A percentile compares a stretch with the other conserved stretches of the same genome.
These are phyloP conservation scores for Sisyra terminalis DNA, from an alignment of 2,888 invertebrate species.

Conservation along the genomic window DNA sequence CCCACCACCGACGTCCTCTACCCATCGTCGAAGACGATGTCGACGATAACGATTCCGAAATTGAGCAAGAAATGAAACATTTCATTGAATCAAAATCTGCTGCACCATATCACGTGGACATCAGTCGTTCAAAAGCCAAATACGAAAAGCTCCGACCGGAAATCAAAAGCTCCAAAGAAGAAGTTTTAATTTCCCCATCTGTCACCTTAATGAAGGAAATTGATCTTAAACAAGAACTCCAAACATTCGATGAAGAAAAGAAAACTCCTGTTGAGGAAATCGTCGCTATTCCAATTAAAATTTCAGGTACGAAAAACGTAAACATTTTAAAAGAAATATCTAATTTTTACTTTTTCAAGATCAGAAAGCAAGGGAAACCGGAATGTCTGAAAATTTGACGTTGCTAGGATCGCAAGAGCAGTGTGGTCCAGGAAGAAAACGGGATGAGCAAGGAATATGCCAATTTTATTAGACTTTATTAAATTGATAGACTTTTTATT, in stretches of 20 bases:
- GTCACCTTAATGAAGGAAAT: slow-evolving; percentile 3
- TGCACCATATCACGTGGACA: slow-evolving; percentile 49
- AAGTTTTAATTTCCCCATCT: slow-evolving; percentile 18
- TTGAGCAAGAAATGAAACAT: slow-evolving; percentile 25
- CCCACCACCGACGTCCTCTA: slow-evolving; percentile 11
- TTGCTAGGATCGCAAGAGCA: slow-evolving; percentile 49
- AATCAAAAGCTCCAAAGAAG: slow-evolving; percentile 14
- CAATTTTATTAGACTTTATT: slow-evolving; percentile 17
- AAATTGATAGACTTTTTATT: no score
- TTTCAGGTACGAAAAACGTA: no score
- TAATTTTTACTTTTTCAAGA: no score
- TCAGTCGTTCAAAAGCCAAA: slow-evolving; percentile 22
- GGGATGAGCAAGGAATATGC: slow-evolving; percentile 52
- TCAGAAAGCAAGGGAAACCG: no score
- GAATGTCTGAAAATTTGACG: slow-evolving; percentile 29
- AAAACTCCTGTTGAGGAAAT: slow-evolving; percentile 7
- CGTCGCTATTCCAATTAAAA: not conserved
- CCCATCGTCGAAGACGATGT: slow-evolving; percentile 18
- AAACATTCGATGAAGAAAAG: no score
- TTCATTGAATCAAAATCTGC: slow-evolving; percentile 48
- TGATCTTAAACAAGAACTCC: not conserved
- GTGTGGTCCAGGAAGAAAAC: slow-evolving; percentile 53
- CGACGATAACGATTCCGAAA: slow-evolving; percentile 16
- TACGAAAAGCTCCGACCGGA: slow-evolving; percentile 19
- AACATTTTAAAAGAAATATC: no score